Base-by-base conservation (phyloP, 2,888 invertebrate species). In the Synanthedon tipuliformis region DNA sequence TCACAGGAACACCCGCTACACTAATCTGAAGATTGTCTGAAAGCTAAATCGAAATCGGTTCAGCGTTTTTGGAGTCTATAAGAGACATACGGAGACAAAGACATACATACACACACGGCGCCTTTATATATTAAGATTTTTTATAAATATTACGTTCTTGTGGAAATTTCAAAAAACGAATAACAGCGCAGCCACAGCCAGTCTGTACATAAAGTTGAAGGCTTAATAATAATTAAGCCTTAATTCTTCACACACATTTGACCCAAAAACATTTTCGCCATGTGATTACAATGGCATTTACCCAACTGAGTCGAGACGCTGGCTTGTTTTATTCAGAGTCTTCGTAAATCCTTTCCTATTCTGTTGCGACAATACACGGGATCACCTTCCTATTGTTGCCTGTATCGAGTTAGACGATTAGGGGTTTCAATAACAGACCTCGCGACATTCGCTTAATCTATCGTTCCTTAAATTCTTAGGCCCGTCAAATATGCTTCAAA, bases 261-360 rank as follows among this genome's bases (percentile, higher is more conserved):
- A 59, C 60, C 63, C 62, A 56, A 63, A 65, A 71, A 65, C 45
- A 11, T 49, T 16, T 16, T 59, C 69, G 71, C 68, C 64, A 65
- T 71, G 69, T 72, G 75, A 81, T 81, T 78, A 81, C 75, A 70
- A 72, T 71, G 71, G 76, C 71, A 72, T 81, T 80, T 75, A 72
- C 71, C 65, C 62, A 68, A 64, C 60, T 63, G 68, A 75, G 68
- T 68, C 71, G 68, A 71, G 72, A 69, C 63, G 68, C 68, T 64
- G 66, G 72, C 71, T 78, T 81, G 80, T 80, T 81, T 81, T 75
- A 81, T 81, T 78, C 78, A 68, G 66, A 71, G 69, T 67, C 67
- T 72, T 61, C 61, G 73, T 69, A 83, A 82, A 83, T 80, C 83
- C 81, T 72, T n/a, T 78, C 67, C 75, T 66, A 81, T 83, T 82